phyloP scores from a whole-genome alignment of 92 coral and sea anemone species.

The Isaurus tuberculatus region DNA sequence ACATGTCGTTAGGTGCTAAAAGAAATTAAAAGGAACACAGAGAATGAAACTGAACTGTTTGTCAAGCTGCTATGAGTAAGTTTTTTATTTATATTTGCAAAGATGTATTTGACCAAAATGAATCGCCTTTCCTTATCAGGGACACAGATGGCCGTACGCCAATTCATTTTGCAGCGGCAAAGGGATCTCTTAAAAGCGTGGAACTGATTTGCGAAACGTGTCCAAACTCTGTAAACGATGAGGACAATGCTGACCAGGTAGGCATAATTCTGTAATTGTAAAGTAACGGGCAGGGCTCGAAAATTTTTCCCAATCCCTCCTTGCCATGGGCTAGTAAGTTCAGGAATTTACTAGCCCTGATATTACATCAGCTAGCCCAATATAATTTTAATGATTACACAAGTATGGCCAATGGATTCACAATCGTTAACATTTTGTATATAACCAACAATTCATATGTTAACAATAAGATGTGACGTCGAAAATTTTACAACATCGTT shows the following conservation, averaged over 20 bases:
- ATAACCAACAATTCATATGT: too few relatives aligned
- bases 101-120: too few relatives aligned
- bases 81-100: too few relatives aligned
- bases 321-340: constrained; percentile 7
- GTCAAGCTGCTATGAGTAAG: too few relatives aligned
- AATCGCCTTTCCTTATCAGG: constrained; percentile 28
- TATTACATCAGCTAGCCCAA: constrained; percentile 5
- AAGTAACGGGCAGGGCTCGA: constrained; percentile 19
- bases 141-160: constrained; percentile 90
- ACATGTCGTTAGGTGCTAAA: too few relatives aligned
- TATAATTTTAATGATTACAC: background rate
- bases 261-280: too few relatives aligned
- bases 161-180: constrained; percentile 88
- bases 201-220: constrained; percentile 75
- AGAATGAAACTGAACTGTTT: too few relatives aligned
- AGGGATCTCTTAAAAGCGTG: constrained; percentile 83
- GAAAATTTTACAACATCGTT: too few relatives aligned
- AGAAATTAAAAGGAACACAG: too few relatives aligned
- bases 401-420: too few relatives aligned
- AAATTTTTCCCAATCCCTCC: background rate
- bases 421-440: too few relatives aligned
- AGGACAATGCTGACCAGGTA: constrained; percentile 92
- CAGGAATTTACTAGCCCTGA: constrained; percentile 16
- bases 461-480: too few relatives aligned
- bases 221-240: constrained; percentile 81